phyloP scores from a whole-genome alignment of 2,888 invertebrate species.

The Agriotes lineatus region DNA sequence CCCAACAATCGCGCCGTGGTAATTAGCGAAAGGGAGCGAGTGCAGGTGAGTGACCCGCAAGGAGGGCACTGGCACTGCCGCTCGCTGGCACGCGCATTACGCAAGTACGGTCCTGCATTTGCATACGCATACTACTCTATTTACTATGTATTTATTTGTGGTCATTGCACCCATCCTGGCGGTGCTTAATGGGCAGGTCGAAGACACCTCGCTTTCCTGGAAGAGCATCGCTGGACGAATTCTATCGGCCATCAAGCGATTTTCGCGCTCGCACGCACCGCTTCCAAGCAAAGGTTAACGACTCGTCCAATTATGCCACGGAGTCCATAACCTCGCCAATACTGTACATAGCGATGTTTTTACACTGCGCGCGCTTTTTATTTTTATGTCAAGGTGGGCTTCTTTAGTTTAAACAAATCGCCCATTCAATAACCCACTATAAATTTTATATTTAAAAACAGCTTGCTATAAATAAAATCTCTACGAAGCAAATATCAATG shows the following conservation, averaged over 20 bases:
- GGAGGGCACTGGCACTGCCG: conserved; percentile 43
- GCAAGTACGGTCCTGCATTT: conserved; percentile 43
- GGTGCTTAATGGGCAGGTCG: conserved; percentile 31
- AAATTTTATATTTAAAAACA: too few species aligned
- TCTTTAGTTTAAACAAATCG: too few species aligned
- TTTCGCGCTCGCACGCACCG: not conserved
- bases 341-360: too few species aligned
- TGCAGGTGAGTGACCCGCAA: conserved; percentile 42
- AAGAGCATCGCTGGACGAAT: too few species aligned
- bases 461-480: too few species aligned
- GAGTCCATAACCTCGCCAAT: not conserved
- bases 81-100: conserved; percentile 37
- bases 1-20: conserved; percentile 21
- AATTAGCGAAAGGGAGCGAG: conserved; percentile 45
- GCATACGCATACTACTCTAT: conserved; percentile 43
- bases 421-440: too few species aligned
- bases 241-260: not conserved
- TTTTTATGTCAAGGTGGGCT: too few species aligned
- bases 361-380: too few species aligned
- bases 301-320: not conserved
- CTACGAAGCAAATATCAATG: too few species aligned
- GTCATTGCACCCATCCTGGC: conserved; percentile 39
- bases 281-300: conserved; percentile 6
- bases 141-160: conserved; percentile 44
- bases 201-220: conserved; percentile 23